phyloP scores from a whole-genome alignment of 2,888 invertebrate species.

The Drosophila peninsularis region DNA sequence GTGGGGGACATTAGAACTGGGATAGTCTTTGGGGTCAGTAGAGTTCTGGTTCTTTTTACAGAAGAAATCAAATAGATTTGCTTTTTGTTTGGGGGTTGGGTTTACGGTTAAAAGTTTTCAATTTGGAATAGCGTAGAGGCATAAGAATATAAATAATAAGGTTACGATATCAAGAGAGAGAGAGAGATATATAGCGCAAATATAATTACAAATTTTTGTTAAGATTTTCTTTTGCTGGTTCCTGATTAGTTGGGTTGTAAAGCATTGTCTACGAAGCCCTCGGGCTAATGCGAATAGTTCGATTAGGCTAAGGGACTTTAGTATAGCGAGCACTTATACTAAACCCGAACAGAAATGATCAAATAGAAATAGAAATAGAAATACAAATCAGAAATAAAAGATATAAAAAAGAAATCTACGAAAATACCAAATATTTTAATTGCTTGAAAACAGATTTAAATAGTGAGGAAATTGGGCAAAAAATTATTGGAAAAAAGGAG shows the following conservation, averaged over 20 bases:
- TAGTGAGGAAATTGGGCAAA: conserved; percentile 5
- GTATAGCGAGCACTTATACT: conserved; percentile 36
- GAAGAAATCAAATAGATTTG: conserved; percentile 39
- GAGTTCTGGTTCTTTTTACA: conserved; percentile 3
- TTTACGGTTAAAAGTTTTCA: conserved; percentile 9
- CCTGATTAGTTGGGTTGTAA: conserved; percentile 25
- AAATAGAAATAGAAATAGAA: not conserved
- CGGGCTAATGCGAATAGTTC: conserved; percentile 23
- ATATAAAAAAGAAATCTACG: conserved; percentile 6
- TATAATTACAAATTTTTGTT: conserved; percentile 4
- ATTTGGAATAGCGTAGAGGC: conserved; percentile 19
- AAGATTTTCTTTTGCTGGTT: conserved; percentile 2
- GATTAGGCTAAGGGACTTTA: conserved; percentile 18
- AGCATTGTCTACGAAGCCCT: conserved; percentile 23
- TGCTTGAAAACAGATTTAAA: conserved; percentile 16
- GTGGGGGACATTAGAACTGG: not conserved
- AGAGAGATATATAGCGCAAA: conserved; percentile 25
- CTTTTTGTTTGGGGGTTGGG: conserved; percentile 3
- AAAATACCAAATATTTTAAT: conserved; percentile 11
- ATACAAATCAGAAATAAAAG: not conserved
- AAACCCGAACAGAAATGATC: conserved; percentile 3
- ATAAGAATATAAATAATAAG: conserved; percentile 9
- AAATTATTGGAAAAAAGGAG: not conserved
- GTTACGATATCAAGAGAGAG: conserved; percentile 18
- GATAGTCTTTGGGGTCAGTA: not conserved